Evolutionary conservation across 2,888 invertebrate genomes (phyloP), one percentile per base, ranked within the genome.

Genomic region (Eumacrocentrus americanus): DNA sequence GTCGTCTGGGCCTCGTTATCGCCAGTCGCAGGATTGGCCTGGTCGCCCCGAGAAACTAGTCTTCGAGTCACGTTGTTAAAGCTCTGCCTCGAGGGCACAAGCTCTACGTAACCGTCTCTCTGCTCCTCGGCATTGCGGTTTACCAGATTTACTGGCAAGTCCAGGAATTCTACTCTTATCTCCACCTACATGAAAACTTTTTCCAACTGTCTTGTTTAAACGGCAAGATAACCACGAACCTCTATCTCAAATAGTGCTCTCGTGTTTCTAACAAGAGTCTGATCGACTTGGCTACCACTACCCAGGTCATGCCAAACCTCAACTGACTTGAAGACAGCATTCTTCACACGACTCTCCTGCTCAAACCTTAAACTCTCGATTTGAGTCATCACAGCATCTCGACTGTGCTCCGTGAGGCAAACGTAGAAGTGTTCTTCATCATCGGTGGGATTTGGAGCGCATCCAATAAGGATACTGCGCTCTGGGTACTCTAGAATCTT

Each of bases 341-440:
- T 86, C 68, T 85, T 67, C 2, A 81, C 75, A 0, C 70, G 70
- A 56, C 68, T 69, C 52, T 78, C 74, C 16, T 76, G 76, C 11
- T 73, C 70, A 29, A 53, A 57, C 35, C 76, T 68, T 12, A 66
- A 61, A 2, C 44, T 59, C 47, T 76, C 74, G 59, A 76, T 79
- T 60, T 64, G 63, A 9, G 76, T 75, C 44, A 81, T 69, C 0
- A 87, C 83, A 20, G 73, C 69, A 53, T 87, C 85, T 57, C 83
- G 84, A 0, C 87, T 83, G 63, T 83, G 82, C 62, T 76, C 77
- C 0, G 87, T 88, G 3, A 87, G 78, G 65, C 89, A 91, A 23
- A 91, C 80, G 62, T 89, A 87, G 74, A 90, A 92, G 53, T 90
- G 89, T 68, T 89, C 90, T 3, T 83, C 81, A 52, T 87, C 85